These are phyloP conservation scores for Peribatodes rhomboidaria DNA, from an alignment of 2,888 invertebrate species.

Conservation along the genomic window DNA sequence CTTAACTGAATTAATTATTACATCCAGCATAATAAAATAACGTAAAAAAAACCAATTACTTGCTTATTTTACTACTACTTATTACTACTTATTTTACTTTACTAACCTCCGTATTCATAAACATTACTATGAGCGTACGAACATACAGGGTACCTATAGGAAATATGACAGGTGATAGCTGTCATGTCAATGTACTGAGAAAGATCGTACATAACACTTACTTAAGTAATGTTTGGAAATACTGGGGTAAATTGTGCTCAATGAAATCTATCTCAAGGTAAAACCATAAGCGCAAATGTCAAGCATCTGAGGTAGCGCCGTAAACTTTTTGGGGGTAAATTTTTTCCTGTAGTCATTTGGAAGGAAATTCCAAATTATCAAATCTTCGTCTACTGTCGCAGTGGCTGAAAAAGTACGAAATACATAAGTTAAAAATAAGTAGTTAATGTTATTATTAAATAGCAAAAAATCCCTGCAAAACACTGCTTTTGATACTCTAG, in stretches of 20 bases:
- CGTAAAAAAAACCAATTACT: background rate
- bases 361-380: constrained; percentile 82
- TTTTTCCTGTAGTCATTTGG: constrained; percentile 69
- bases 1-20: constrained; percentile 20
- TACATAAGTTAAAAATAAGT: background rate
- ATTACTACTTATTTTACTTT: too few species aligned
- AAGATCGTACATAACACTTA: too few species aligned
- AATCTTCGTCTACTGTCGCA: constrained; percentile 78
- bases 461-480: too few species aligned
- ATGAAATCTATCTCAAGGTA: constrained; percentile 56
- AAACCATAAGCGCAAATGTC: constrained; percentile 63
- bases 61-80: background rate
- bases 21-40: constrained; percentile 41
- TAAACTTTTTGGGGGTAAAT: constrained; percentile 59
- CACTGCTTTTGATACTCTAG: too few species aligned
- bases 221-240: too few species aligned
- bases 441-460: too few species aligned
- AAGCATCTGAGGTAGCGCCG: constrained; percentile 66
- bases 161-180: too few species aligned
- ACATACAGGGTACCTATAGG: too few species aligned
- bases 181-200: too few species aligned
- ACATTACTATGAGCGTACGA: too few species aligned
- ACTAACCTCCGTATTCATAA: too few species aligned
- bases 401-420: constrained; percentile 64
- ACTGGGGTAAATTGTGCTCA: too few species aligned